Evolutionary conservation across 2,113 vertebrate genomes (phyloP).

Genomic region (Cynopterus brachyotis): DNA sequence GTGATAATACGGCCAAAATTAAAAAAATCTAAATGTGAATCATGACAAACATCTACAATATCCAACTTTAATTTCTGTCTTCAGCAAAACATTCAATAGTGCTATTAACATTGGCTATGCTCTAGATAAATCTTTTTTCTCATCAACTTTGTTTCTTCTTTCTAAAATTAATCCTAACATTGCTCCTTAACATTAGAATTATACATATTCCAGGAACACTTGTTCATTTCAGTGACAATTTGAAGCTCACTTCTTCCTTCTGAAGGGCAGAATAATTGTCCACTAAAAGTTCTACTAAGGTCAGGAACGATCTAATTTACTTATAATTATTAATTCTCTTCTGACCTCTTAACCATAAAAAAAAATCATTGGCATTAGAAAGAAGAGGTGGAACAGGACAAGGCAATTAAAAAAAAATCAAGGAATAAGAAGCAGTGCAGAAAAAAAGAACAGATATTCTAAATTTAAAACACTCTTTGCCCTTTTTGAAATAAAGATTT

Average conservation of each 20-base stretch:
- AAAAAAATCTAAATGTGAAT: background rate
- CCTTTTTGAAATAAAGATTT: constrained; percentile 53
- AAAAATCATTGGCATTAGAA: background rate
- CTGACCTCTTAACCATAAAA: background rate
- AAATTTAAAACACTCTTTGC: constrained; percentile 54
- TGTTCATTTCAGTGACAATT: background rate
- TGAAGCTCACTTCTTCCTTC: constrained; percentile 39
- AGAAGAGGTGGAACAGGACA: constrained; percentile 28
- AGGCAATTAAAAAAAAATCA: background rate
- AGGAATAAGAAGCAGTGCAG: background rate
- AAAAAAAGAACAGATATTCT: constrained; percentile 12
- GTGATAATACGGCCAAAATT: background rate
- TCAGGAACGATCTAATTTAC: constrained; percentile 25
- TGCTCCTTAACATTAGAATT: background rate
- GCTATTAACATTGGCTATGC: background rate
- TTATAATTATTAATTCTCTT: constrained; percentile 32
- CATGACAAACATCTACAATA: background rate
- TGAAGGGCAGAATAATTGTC: background rate
- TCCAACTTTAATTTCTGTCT: background rate
- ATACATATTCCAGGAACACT: background rate
- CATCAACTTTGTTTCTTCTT: background rate
- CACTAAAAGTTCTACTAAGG: background rate
- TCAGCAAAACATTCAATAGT: background rate
- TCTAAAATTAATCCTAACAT: background rate
- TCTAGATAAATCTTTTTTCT: background rate